phyloP scores from a whole-genome alignment of 2,888 invertebrate species.

The Acronicta alni region DNA sequence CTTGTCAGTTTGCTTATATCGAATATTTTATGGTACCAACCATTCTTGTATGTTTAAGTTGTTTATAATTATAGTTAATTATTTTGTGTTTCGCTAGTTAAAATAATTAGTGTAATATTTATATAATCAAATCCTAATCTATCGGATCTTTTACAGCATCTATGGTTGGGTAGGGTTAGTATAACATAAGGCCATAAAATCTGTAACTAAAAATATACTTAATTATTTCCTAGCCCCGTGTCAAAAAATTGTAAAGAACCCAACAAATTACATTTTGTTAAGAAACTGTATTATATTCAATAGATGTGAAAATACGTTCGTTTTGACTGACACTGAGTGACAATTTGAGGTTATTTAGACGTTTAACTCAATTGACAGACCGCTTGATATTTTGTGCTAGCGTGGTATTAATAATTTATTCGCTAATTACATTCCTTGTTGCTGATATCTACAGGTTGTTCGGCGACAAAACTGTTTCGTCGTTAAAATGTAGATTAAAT shows the following conservation, averaged over 20 bases:
- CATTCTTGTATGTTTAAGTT: no score
- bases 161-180: no score
- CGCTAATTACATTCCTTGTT: conserved; percentile 17
- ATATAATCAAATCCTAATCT: no score
- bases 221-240: no score
- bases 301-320: conserved; percentile 2
- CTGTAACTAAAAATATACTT: no score
- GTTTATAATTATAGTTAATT: no score
- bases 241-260: neutral
- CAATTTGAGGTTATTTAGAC: conserved; percentile 47
- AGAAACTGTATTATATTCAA: neutral
- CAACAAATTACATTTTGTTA: neutral
- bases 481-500: neutral
- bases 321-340: conserved; percentile 48
- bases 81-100: no score
- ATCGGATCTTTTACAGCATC: no score
- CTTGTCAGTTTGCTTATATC: no score
- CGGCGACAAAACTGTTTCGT: neutral
- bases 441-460: neutral
- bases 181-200: no score
- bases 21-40: no score
- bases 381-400: conserved; percentile 18
- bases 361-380: conserved; percentile 12
- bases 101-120: no score
- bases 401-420: conserved; percentile 7